A percentile compares a stretch with the other conserved stretches of the same genome.
These are phyloP conservation scores for Pangasianodon gigas DNA, from an alignment of 2,113 vertebrate species.

Conservation along the genomic window DNA sequence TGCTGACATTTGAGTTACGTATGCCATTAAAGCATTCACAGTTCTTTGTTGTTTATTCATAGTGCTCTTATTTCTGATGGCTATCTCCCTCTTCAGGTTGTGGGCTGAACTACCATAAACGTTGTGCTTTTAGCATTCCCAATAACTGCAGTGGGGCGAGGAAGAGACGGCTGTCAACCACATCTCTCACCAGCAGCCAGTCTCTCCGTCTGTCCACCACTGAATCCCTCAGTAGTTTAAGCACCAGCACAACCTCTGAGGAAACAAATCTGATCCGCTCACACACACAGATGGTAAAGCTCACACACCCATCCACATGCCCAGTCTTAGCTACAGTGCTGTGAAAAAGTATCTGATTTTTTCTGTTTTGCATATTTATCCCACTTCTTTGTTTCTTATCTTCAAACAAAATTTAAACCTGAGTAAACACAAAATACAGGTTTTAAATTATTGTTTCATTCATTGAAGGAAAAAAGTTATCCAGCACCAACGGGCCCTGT, in stretches of 20 bases:
- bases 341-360: neutral
- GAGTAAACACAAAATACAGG: too few species aligned
- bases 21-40: neutral
- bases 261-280: conserved; percentile 70
- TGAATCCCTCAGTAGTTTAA: conserved; percentile 74
- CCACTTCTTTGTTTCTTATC: neutral
- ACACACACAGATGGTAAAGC: conserved; percentile 71
- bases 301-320: neutral
- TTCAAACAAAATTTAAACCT: neutral
- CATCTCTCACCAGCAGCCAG: conserved; percentile 81
- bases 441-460: too few species aligned
- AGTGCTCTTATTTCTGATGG: neutral
- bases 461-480: too few species aligned
- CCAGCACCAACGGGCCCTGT: too few species aligned
- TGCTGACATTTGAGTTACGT: neutral
- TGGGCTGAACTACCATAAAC: conserved; percentile 91
- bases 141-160: conserved; percentile 91
- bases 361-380: neutral
- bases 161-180: conserved; percentile 85
- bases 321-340: neutral
- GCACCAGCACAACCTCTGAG: conserved; percentile 68
- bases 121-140: conserved; percentile 90
- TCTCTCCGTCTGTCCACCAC: conserved; percentile 81
- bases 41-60: neutral
- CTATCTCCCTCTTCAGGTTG: conserved; percentile 77